A percentile compares a stretch with the other conserved stretches of the same genome.
Evolutionary conservation across 1,140 invertebrate genomes (phyloP).

Genomic region (Pachypsylla venusta): DNA sequence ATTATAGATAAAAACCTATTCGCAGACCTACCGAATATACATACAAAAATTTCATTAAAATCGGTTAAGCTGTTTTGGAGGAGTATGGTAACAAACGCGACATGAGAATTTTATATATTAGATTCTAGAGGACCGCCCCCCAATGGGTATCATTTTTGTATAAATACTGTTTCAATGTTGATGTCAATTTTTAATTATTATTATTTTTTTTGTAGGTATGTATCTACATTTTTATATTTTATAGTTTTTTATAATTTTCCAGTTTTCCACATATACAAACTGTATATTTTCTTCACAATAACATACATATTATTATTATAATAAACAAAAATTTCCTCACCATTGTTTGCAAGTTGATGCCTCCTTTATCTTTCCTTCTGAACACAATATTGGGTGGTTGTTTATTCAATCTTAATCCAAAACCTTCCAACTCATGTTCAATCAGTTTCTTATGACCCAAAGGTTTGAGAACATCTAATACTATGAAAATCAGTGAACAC

Average conservation of each 20-base stretch:
- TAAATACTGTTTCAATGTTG: no score
- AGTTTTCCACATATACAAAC: background rate
- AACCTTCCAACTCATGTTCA: slow-evolving; percentile 97
- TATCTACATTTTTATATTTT: no score
- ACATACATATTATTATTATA: slow-evolving; percentile 7
- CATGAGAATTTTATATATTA: no score
- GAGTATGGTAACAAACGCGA: no score
- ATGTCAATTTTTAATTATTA: no score
- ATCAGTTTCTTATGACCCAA: slow-evolving; percentile 89
- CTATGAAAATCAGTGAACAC: slow-evolving; percentile 95
- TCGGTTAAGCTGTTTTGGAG: no score
- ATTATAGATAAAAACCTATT: no score
- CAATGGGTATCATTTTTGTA: no score
- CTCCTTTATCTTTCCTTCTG: slow-evolving; percentile 92
- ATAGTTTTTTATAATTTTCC: background rate
- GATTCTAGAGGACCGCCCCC: no score
- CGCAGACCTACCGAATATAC: no score
- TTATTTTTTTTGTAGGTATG: no score
- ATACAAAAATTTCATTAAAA: no score
- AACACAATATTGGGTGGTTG: slow-evolving; percentile 94
- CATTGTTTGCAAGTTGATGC: slow-evolving; percentile 75
- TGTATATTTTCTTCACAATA: background rate
- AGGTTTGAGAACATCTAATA: slow-evolving; percentile 94
- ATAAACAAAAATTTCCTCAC: slow-evolving; percentile 37
- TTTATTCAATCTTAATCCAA: slow-evolving; percentile 93